Conservation (phyloP, 2,797 vertebrate species). For the Phoeniculus purpureus region DNA sequence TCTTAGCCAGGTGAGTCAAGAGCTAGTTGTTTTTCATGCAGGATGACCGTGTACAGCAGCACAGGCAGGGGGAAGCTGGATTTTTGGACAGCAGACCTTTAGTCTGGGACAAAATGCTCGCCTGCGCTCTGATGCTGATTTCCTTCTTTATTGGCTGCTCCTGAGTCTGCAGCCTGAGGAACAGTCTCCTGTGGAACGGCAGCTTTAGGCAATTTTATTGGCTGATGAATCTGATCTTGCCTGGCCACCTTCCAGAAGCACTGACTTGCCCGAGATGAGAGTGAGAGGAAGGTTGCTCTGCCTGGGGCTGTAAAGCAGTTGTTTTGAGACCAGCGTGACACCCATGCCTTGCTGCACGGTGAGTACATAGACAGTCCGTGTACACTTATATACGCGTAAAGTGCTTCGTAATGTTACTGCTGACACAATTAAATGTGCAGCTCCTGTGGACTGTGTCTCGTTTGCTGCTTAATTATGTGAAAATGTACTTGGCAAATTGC, state of each 20-base stretch:
- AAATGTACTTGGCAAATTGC: conserved; percentile 42
- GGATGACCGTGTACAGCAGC: background rate
- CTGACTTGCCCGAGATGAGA: conserved; percentile 66
- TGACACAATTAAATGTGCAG: conserved; percentile 44
- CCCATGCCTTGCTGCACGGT: conserved; percentile 81
- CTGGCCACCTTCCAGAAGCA: conserved; percentile 68
- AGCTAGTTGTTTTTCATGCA: background rate
- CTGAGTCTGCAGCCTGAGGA: conserved; percentile 50
- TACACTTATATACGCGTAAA: background rate
- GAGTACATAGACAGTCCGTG: conserved; percentile 49
- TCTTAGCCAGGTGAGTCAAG: conserved; percentile 26
- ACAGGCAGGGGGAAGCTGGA: background rate
- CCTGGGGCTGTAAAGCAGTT: conserved; percentile 51
- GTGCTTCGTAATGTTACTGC: background rate
- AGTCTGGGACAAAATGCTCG: background rate
- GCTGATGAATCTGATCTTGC: conserved; percentile 72
- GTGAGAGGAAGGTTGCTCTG: conserved; percentile 63
- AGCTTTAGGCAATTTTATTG: conserved; percentile 73
- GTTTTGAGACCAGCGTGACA: background rate
- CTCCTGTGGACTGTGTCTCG: background rate
- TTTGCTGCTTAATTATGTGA: conserved; percentile 52
- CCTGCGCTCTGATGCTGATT: conserved; percentile 12
- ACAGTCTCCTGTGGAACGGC: conserved; percentile 66
- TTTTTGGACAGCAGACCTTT: background rate
- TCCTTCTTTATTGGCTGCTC: conserved; percentile 65